Conservation (phyloP, 2,888 invertebrate genomes). For the Aphodius granarius region DNA sequence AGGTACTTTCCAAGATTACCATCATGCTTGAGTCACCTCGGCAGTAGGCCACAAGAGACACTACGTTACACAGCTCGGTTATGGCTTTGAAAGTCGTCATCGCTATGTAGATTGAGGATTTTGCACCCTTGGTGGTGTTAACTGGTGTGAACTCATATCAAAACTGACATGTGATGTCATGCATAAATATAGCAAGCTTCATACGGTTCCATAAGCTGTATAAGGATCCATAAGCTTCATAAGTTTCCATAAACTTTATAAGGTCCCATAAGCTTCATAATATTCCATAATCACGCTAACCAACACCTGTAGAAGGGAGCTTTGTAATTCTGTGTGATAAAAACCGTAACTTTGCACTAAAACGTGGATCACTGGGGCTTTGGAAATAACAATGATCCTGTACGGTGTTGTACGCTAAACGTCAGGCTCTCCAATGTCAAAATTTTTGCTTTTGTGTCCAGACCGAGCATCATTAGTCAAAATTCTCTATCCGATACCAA, state of each 20-base stretch:
- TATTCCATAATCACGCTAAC: no score
- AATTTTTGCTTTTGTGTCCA: background rate
- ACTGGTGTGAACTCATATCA: background rate
- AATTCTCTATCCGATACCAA: background rate
- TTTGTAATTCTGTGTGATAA: no score
- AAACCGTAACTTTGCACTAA: no score
- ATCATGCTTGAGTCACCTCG: constrained; percentile 41
- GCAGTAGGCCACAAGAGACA: constrained; percentile 43
- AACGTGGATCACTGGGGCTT: no score
- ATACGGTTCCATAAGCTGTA: no score
- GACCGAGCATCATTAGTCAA: background rate
- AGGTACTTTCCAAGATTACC: constrained; percentile 40
- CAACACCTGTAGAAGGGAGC: no score
- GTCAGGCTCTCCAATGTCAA: background rate
- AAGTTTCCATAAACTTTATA: no score
- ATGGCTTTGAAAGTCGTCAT: constrained; percentile 21
- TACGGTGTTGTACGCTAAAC: no score
- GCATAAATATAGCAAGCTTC: no score
- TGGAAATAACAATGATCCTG: no score
- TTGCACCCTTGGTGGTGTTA: background rate
- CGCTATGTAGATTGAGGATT: background rate
- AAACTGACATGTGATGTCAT: background rate
- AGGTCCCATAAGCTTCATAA: no score
- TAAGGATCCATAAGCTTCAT: no score
- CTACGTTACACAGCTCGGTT: constrained; percentile 37